Evolutionary conservation across 1,140 invertebrate genomes (phyloP).

Genomic region (Agrilus planipennis): DNA sequence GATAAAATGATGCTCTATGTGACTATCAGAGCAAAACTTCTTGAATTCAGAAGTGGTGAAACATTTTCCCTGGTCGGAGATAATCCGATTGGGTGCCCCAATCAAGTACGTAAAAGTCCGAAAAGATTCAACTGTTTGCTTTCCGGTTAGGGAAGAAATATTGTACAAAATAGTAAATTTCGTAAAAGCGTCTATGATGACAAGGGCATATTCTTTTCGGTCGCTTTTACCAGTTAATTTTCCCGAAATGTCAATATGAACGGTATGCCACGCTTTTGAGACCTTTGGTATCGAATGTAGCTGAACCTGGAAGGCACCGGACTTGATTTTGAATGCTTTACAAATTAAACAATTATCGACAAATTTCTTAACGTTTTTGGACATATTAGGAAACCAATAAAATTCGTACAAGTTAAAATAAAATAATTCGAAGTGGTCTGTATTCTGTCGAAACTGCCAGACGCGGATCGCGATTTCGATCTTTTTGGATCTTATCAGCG

Average conservation of each 20-base stretch:
- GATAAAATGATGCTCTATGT: too few relatives aligned
- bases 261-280: slow-evolving; percentile 16
- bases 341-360: slow-evolving; percentile 23
- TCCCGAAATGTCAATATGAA: slow-evolving; percentile 24
- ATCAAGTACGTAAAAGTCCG: too few relatives aligned
- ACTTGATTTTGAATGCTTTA: slow-evolving; percentile 9
- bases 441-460: slow-evolving; percentile 12
- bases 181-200: too few relatives aligned
- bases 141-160: too few relatives aligned
- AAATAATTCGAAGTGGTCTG: slow-evolving; percentile 14
- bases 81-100: too few relatives aligned
- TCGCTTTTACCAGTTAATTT: too few relatives aligned
- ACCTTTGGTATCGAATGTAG: slow-evolving; percentile 13
- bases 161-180: too few relatives aligned
- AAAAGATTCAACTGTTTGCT: too few relatives aligned
- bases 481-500: background rate
- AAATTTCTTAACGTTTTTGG: slow-evolving; percentile 19
- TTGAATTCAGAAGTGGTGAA: too few relatives aligned
- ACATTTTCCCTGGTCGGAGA: too few relatives aligned
- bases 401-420: background rate
- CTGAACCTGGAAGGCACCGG: slow-evolving; percentile 9
- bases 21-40: too few relatives aligned
- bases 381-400: slow-evolving; percentile 23
- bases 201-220: too few relatives aligned
- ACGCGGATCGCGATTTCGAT: background rate